phyloP scores from a whole-genome alignment of 1,140 invertebrate species.

The Aphelinus certus region DNA sequence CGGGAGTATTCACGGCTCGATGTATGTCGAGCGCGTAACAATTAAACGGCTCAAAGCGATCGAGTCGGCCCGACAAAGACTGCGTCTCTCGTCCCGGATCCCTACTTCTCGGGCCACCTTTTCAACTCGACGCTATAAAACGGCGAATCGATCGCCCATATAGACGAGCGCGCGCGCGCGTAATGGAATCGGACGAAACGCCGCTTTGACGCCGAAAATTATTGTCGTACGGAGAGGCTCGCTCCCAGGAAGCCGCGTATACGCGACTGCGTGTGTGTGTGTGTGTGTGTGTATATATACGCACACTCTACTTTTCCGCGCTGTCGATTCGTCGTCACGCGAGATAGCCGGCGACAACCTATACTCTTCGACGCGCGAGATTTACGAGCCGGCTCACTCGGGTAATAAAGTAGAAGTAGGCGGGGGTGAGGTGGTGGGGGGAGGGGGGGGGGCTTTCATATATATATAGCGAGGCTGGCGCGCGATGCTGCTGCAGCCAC shows the following conservation, averaged over 20 bases:
- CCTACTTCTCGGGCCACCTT: too few relatives aligned
- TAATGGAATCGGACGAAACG: conserved; percentile 9
- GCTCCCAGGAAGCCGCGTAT: neutral
- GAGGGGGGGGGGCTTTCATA: neutral
- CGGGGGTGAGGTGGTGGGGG: neutral
- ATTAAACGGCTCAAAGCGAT: too few relatives aligned
- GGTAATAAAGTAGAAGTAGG: conserved; percentile 19
- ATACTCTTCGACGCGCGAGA: conserved; percentile 27
- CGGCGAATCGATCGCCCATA: too few relatives aligned
- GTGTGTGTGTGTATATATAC: too few relatives aligned
- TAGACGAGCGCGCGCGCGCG: neutral
- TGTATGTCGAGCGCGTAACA: too few relatives aligned
- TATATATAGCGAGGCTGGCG: too few relatives aligned
- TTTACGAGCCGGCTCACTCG: conserved; percentile 26
- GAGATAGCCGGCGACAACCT: conserved; percentile 25
- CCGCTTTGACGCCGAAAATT: conserved; percentile 20
- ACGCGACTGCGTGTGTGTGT: too few relatives aligned
- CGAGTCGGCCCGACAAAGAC: too few relatives aligned
- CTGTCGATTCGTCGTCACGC: conserved; percentile 25
- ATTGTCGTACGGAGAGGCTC: conserved; percentile 7
- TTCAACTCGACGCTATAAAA: too few relatives aligned
- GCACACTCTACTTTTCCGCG: neutral
- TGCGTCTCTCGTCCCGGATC: too few relatives aligned
- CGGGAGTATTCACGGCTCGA: too few relatives aligned
- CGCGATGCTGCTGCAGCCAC: neutral